A percentile compares a stretch with the other conserved stretches of the same genome.
phyloP scores from a whole-genome alignment of 1,140 invertebrate genomes.

The Dreissena polymorpha region DNA sequence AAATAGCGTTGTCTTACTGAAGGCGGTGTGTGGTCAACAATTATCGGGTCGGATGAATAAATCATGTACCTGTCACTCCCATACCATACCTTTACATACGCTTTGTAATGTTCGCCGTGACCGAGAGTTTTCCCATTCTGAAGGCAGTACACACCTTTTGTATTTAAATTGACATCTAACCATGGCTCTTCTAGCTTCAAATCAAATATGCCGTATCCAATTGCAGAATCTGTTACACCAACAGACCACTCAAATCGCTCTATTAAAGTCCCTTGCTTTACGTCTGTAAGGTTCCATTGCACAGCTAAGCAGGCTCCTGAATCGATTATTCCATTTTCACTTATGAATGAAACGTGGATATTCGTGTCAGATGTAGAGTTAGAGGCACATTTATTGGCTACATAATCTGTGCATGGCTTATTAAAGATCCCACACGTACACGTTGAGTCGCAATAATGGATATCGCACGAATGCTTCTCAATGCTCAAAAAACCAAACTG shows the following conservation, averaged over 20 bases:
- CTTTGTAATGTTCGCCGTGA: not conserved
- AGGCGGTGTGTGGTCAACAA: conserved; percentile 15
- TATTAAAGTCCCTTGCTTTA: not conserved
- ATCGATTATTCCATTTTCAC: not conserved
- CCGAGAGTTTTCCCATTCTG: not conserved
- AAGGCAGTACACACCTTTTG: not conserved
- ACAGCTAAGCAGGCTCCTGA: conserved; percentile 15
- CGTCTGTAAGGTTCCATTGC: not conserved
- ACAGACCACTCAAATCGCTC: conserved; percentile 25
- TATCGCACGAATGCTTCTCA: conserved; percentile 22
- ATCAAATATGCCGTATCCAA: conserved; percentile 19
- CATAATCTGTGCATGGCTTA: not conserved
- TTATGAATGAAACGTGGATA: not conserved
- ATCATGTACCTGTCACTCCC: not conserved
- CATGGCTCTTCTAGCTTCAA: conserved; percentile 4
- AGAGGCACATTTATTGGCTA: not conserved
- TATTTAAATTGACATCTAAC: conserved; percentile 7
- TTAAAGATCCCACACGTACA: conserved; percentile 22
- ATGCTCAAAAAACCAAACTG: conserved; percentile 3
- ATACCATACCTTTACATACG: conserved; percentile 7
- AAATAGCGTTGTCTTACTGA: not conserved
- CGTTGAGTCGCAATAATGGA: conserved; percentile 15
- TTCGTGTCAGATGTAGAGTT: not conserved
- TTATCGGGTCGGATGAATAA: not conserved
- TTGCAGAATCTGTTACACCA: not conserved